These are phyloP conservation scores for Okamejei kenojei DNA, from an alignment of 2,797 vertebrate genomes.

Conservation along the genomic window DNA sequence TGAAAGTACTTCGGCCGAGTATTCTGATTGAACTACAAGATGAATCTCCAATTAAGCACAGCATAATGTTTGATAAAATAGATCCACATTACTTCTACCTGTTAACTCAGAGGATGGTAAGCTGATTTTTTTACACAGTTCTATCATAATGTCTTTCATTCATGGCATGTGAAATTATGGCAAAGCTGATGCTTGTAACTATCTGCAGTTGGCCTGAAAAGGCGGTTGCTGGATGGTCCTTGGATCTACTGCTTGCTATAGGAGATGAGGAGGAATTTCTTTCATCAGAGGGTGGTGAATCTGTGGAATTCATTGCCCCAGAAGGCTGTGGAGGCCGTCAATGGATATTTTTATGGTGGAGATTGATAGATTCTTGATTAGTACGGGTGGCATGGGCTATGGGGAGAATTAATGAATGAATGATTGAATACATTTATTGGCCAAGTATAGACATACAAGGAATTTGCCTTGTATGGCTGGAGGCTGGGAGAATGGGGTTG, in stretches of 20 bases:
- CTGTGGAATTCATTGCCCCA: too few species aligned
- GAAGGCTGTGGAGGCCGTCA: too few species aligned
- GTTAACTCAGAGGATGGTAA: neutral
- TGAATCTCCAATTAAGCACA: neutral
- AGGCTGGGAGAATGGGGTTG: too few species aligned
- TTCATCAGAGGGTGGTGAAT: too few species aligned
- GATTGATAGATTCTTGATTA: too few species aligned
- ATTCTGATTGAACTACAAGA: neutral
- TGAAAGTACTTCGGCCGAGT: neutral
- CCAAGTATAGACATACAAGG: too few species aligned
- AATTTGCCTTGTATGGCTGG: too few species aligned
- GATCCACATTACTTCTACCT: conserved; percentile 1
- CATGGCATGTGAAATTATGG: neutral
- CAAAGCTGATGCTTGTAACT: neutral
- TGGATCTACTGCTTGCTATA: neutral
- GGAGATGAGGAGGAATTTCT: neutral
- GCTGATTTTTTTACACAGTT: neutral
- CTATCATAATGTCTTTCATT: neutral
- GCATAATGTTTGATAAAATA: neutral
- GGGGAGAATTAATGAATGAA: too few species aligned
- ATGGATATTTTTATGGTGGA: too few species aligned
- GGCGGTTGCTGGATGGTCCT: neutral
- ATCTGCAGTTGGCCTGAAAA: neutral
- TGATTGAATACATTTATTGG: too few species aligned
- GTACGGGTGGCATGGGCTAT: too few species aligned